Evolutionary conservation across 1,140 invertebrate genomes (phyloP).

Genomic region (Brachystomella parvula): DNA sequence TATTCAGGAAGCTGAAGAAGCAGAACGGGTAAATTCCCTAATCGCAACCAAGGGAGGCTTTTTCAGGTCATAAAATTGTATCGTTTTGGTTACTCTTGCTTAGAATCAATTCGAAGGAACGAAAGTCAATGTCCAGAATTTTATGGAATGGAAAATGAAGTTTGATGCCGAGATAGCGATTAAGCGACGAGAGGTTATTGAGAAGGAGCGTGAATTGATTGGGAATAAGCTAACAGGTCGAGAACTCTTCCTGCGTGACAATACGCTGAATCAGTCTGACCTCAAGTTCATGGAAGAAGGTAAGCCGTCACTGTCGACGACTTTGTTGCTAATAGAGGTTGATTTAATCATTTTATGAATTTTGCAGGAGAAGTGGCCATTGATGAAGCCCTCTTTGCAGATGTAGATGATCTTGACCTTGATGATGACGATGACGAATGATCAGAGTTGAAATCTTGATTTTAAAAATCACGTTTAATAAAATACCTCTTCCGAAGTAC

Average conservation of each 20-base stretch:
- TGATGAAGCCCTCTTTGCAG: conserved; percentile 89
- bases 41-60: too few species aligned
- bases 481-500: not conserved
- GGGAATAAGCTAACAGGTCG: conserved; percentile 61
- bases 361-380: conserved; percentile 82
- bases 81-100: conserved; percentile 38
- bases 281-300: conserved; percentile 60
- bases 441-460: conserved; percentile 19
- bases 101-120: conserved; percentile 94
- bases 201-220: conserved; percentile 46
- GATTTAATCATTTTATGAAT: conserved; percentile 84
- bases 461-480: not conserved
- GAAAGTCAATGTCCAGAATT: conserved; percentile 89
- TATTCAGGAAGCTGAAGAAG: conserved; percentile 70
- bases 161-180: conserved; percentile 86
- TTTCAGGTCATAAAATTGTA: not conserved
- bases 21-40: conserved; percentile 59
- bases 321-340: conserved; percentile 45
- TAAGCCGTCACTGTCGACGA: not conserved
- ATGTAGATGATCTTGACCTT: conserved; percentile 79
- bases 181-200: conserved; percentile 58
- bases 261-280: conserved; percentile 87
- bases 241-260: conserved; percentile 86
- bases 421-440: conserved; percentile 55
- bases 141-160: conserved; percentile 84